These are phyloP conservation scores for Pogonognathellus flavescens DNA, from an alignment of 1,140 invertebrate genomes.

Conservation along the genomic window DNA sequence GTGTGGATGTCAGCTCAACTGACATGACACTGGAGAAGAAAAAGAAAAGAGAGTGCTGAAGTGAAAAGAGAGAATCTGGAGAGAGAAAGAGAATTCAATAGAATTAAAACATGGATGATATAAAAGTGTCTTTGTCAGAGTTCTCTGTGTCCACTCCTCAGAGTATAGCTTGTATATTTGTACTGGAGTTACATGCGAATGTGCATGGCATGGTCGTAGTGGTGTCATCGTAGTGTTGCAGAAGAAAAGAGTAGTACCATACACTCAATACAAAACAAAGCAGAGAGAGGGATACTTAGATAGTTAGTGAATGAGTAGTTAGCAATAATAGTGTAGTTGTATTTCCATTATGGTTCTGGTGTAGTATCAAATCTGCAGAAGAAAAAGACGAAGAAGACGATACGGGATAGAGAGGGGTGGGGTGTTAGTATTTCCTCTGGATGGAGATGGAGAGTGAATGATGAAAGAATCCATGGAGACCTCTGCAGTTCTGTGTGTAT, in stretches of 20 bases:
- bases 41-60: neutral
- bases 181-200: neutral
- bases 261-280: too few relatives aligned
- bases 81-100: constrained; percentile 12
- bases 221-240: neutral
- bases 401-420: neutral
- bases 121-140: constrained; percentile 30
- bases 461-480: constrained; percentile 48
- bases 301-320: too few relatives aligned
- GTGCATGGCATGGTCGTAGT: neutral
- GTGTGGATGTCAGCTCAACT: constrained; percentile 11
- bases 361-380: neutral
- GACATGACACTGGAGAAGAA: constrained; percentile 6
- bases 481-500: neutral
- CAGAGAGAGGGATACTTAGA: too few relatives aligned
- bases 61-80: neutral
- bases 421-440: neutral
- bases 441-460: constrained; percentile 1
- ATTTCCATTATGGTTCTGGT: neutral
- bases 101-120: constrained; percentile 22
- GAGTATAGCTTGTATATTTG: neutral
- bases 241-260: too few relatives aligned
- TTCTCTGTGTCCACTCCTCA: constrained; percentile 23
- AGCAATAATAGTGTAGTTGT: too few relatives aligned
- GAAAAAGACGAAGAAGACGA: constrained; percentile 4